A percentile compares a stretch with the other conserved stretches of the same genome.
Conservation (phyloP, 2,113 vertebrate species). For the Struthidea cinerea region DNA sequence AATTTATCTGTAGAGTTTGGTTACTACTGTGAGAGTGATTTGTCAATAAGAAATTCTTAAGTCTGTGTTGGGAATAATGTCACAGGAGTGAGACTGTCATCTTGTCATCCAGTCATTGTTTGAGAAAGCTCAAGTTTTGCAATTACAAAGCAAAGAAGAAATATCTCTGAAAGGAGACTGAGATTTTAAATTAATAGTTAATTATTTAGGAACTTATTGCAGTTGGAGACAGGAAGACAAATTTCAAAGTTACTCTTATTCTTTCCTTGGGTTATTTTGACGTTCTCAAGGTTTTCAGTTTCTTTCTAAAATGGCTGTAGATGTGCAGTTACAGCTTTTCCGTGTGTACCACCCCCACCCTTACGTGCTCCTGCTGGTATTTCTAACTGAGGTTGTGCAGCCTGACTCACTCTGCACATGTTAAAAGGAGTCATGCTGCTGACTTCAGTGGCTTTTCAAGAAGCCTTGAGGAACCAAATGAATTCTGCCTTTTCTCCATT, state of each 20-base stretch:
- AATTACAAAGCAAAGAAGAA: neutral
- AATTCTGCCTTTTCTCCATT: neutral
- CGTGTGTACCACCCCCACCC: neutral
- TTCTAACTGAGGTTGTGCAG: neutral
- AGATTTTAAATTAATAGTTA: neutral
- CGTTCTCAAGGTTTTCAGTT: neutral
- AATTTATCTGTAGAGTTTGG: neutral
- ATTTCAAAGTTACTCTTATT: neutral
- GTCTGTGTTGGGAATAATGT: neutral
- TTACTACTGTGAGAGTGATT: neutral
- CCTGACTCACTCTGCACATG: slow-evolving; percentile 1
- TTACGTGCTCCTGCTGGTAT: neutral
- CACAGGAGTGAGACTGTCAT: rapidly evolving
- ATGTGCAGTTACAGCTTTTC: neutral
- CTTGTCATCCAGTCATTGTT: neutral
- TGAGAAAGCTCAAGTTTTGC: neutral
- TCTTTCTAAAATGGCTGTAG: neutral
- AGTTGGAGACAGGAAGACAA: neutral
- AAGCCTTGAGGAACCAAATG: neutral
- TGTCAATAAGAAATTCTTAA: neutral
- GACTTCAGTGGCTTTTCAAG: neutral
- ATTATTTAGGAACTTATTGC: neutral
- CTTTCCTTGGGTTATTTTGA: neutral
- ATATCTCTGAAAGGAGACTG: neutral
- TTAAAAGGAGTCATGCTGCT: neutral